Base-by-base conservation (phyloP, 2,888 invertebrate genomes). In the Unio pictorum region DNA sequence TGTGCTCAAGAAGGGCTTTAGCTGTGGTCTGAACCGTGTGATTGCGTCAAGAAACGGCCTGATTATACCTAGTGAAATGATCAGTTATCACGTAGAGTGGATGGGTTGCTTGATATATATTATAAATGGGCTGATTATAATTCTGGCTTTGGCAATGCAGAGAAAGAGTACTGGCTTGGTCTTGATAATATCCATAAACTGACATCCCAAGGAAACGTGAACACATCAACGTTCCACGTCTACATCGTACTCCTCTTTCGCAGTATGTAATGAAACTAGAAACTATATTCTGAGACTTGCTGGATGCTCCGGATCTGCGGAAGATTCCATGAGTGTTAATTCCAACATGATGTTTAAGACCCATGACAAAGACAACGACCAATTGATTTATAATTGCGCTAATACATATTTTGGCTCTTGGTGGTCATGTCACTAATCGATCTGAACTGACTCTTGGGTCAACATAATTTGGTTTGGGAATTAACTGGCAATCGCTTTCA, bases 361-460 rank as follows among this genome's bases (percentile, higher is more conserved):
- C 15, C 57, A 67, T 17, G 74, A 74, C 61, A 34, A 55, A 15
- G 69, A 72, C 62, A 59, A 66, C 30, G 65, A 65, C 59, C 26
- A 30, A 45, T 17, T 23, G 23, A 17, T 4, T 4, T 23, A 8
- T 0, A 68, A 74, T 63, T 74, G 74, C 45, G 68, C 74, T 26
- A 11, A 15, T 6, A 17, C 11, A 17, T 69, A 63, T 56, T 18
- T n/a, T 7, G 72, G 74, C 17, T 71, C 65, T 4, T 72, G 74
- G 74, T 74, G 74, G 74, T 72, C 69, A 3, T 74, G 74, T 34
- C 68, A 71, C 34, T 0, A 5, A 2, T 66, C 68, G 1, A 71
- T 71, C 30, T 57, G 71, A 20, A 74, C 71, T 56, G 74, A 11
- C 18, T 45, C 18, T 74, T 54, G 68, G 64, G 4, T 64, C 57